Base-by-base conservation (phyloP, 2,113 vertebrate species). In the Megaceryle torquata region DNA sequence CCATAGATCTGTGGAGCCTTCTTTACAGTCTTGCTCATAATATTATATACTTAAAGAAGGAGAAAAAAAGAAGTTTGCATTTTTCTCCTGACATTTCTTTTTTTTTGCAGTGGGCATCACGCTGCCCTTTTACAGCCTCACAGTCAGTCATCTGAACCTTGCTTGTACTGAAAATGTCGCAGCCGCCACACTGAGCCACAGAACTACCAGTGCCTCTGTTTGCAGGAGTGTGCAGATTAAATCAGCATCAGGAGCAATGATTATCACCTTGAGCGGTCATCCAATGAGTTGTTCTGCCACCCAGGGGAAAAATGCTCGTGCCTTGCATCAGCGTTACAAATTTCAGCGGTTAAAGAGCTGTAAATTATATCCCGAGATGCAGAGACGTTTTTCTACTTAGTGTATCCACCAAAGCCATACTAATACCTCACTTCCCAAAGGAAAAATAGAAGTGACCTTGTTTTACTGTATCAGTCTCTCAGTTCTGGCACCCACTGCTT, bases 121-220 rank as follows among this genome's bases (percentile, higher is more conserved):
- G 5, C 31, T 31, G 24, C 53, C 33, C 50, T 85, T 68, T 54
- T 9, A 53, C 41, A 67, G 50, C 31, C 25, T 25, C 22, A 11
- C 2, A 15, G 3, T 2, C 0, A 0, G 20, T 22, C 41, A 9
- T 28, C 15, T 67, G 28, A 28, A 21, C 18, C 37, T 41, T 44
- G 22, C 31, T 68, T 24, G 9, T 10, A 4, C 28, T 67, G 37
- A 50, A 79, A 53, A 71, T 1, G 1, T 1, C 53, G 51, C 60
- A 74, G 59, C 26, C 17, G 60, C 74, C 3, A 1, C 35, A 22
- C 15, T 24, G 59, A 84, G 20, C n/a, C 54, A 33, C 53, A 9
- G 4, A 80, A 71, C 33, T 12, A 8, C 35, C 43, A 21, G 21
- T 14, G 44, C 59, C 70, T 57, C 31, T 64, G 35, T 63, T 82